These are phyloP conservation scores for Erebia palarica DNA, from an alignment of 2,888 invertebrate species.

Conservation along the genomic window DNA sequence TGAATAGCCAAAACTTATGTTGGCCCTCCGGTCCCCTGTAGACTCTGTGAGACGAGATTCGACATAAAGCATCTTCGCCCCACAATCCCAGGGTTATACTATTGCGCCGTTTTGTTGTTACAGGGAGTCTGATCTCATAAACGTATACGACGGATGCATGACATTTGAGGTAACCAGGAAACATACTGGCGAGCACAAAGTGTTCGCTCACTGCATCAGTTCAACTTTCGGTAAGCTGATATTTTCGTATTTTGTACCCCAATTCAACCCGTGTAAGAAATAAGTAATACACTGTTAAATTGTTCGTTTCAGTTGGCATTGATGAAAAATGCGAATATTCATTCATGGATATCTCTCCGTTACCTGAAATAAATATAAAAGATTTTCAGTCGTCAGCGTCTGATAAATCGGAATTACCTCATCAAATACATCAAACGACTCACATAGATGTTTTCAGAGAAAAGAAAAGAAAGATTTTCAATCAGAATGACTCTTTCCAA, in stretches of 20 bases:
- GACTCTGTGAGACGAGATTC: too few relatives aligned
- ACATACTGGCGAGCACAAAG: conserved; percentile 64
- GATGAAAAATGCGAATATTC: conserved; percentile 68
- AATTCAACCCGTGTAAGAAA: not conserved
- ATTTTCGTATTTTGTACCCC: conserved; percentile 4
- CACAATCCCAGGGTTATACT: too few relatives aligned
- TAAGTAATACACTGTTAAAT: conserved; percentile 11
- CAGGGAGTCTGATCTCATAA: conserved; percentile 72
- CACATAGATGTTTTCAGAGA: conserved; percentile 56
- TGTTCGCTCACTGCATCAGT: conserved; percentile 82
- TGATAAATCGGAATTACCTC: not conserved
- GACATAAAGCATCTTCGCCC: too few relatives aligned
- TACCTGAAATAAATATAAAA: not conserved
- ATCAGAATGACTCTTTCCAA: conserved; percentile 47
- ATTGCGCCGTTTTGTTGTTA: conserved; percentile 37
- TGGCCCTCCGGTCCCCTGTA: too few relatives aligned
- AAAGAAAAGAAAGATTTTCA: conserved; percentile 59
- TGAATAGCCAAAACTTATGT: too few relatives aligned
- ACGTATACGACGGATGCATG: conserved; percentile 70
- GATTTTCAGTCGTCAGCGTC: not conserved
- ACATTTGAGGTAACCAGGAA: conserved; percentile 67
- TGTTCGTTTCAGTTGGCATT: conserved; percentile 75
- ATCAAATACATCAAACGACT: conserved; percentile 28
- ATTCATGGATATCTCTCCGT: conserved; percentile 55
- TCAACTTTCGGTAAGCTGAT: conserved; percentile 76